A percentile compares a stretch with the other conserved stretches of the same genome.
phyloP scores from a whole-genome alignment of 2,797 vertebrate species.

The Echiichthys vipera region DNA sequence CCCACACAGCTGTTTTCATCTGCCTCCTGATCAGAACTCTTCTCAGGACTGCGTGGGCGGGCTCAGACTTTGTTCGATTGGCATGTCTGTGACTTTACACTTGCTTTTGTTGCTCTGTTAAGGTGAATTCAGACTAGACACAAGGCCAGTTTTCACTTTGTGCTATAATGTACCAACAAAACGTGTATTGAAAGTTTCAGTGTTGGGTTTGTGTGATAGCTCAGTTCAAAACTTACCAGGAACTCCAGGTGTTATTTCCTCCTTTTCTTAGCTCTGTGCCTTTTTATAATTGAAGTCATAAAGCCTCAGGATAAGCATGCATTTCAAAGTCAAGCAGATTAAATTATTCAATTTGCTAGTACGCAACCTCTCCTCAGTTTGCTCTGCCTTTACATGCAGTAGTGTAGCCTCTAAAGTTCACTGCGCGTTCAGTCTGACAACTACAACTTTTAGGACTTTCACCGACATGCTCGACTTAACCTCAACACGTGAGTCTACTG shows the following conservation, averaged over 20 bases:
- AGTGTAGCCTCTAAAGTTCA: not conserved
- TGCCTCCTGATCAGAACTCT: constrained; percentile 13
- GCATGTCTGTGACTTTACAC: constrained; percentile 5
- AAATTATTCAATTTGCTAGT: not conserved
- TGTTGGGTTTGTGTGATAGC: not conserved
- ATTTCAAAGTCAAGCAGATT: not conserved
- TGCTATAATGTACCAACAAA: not conserved
- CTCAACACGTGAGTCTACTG: not conserved
- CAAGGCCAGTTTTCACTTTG: not conserved
- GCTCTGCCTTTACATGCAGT: not conserved
- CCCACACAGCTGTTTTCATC: constrained; percentile 38
- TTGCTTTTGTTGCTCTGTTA: constrained; percentile 2
- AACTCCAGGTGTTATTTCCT: not conserved
- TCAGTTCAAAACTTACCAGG: not conserved
- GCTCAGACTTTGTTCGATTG: constrained; percentile 21
- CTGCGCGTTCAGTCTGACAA: not conserved
- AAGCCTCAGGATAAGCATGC: not conserved
- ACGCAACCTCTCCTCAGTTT: not conserved
- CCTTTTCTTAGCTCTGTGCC: not conserved
- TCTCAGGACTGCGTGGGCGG: constrained; percentile 18
- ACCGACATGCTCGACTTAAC: not conserved
- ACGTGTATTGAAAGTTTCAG: not conserved
- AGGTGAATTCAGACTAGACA: constrained; percentile 5
- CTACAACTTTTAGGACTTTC: not conserved
- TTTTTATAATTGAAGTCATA: constrained; percentile 2